Base-by-base conservation (phyloP, 2,888 invertebrate genomes). In the Drosophila rubida region DNA sequence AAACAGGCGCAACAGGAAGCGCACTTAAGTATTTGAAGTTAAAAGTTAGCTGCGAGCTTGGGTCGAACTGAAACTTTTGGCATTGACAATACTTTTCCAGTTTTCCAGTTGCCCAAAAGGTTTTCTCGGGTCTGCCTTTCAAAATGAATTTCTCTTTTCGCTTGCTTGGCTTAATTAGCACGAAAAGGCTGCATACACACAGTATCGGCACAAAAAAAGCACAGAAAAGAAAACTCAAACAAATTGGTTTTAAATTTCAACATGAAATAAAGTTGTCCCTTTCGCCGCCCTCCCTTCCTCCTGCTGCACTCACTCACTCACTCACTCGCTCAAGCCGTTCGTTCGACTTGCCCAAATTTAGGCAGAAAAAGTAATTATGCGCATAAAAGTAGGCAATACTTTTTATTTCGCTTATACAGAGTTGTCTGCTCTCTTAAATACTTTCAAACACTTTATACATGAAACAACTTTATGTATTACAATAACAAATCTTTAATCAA, bases 231-330 rank as follows among this genome's bases (percentile, higher is more conserved):
- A 62, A 69, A 66, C 65, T 69, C 66, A 65, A 62, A 53, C 45
- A 81, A 78, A 81, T 70, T 75, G 81, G 78, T 72, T 78, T 81
- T 72, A 72, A 80, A 84, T 87, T 80, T 84, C 72, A 65, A 53
- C 67, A 78, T 66, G 61, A 75, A 69, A 60, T 66, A 49, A 62
- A 50, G 49, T 49, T 57, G 48, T 55, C 16, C 25, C 9, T 19
- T 48, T 42, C 39, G 19, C 14, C 23, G 22, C 14, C 39, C 49
- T n/a, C 23, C n/a, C n/a, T n/a, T 4, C 48, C 32, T 19, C 13
- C 25, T 42, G 41, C 41, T 11, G 7, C 27, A 16, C 14, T n/a
- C 9, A 30, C 2, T 19, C 19, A n/a, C n/a, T n/a, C n/a, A n/a
- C n/a, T n/a, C n/a, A n/a, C n/a, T n/a, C 19, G 5, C 30, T 19